Conservation (phyloP, 2,113 vertebrate genomes). For the Lutjanus erythropterus region DNA sequence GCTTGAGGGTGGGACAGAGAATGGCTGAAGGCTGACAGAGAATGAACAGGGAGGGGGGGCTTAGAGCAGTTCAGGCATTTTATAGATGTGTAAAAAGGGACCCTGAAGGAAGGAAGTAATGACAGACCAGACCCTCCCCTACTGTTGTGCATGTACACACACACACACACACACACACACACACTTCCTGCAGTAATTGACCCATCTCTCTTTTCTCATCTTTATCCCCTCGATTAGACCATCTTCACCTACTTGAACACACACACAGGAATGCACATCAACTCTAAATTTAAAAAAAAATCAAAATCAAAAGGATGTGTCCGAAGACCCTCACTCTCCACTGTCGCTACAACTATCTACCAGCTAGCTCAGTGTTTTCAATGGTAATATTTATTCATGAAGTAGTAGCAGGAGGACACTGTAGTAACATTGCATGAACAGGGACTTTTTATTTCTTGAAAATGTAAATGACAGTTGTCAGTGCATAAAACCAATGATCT, state of each 20-base stretch:
- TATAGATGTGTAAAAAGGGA: constrained; percentile 67
- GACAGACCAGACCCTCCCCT: constrained; percentile 31
- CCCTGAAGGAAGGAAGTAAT: constrained; percentile 67
- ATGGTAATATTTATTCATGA: no score
- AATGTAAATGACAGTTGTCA: no score
- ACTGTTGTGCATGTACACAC: neutral
- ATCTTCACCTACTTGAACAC: constrained; percentile 38
- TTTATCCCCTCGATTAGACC: constrained; percentile 70
- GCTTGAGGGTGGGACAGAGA: constrained; percentile 6
- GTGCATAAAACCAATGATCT: no score
- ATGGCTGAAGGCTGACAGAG: constrained; percentile 1
- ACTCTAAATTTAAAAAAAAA: no score
- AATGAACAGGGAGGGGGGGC: neutral
- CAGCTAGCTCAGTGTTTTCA: no score
- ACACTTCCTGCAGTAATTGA: constrained; percentile 74
- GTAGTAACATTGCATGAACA: no score
- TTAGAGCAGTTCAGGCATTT: constrained; percentile 53
- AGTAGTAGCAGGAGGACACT: no score
- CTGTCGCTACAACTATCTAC: no score
- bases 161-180: constrained; percentile 26
- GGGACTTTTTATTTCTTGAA: no score
- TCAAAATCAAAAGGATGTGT: no score
- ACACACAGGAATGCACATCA: constrained; percentile 19
- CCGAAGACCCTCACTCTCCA: no score
- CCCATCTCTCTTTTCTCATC: constrained; percentile 56